phyloP scores from a whole-genome alignment of 2,797 vertebrate genomes.

The Gambusia yucatana region DNA sequence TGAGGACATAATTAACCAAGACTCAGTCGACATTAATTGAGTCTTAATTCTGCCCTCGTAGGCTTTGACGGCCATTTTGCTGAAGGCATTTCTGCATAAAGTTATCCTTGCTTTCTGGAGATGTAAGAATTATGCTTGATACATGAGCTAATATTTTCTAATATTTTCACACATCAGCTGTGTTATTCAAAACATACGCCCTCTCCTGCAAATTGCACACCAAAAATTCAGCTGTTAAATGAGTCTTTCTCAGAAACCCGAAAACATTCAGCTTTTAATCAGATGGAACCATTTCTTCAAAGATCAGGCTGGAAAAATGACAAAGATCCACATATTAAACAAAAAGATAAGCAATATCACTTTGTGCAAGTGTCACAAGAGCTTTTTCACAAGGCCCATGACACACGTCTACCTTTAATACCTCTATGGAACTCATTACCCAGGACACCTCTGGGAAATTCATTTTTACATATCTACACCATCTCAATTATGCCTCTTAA shows the following conservation, averaged over 20 bases:
- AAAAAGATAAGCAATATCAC: slow-evolving; percentile 39
- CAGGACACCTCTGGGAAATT: slow-evolving; percentile 77
- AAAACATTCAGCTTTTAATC: not conserved
- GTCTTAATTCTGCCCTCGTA: slow-evolving; percentile 43
- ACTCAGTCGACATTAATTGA: slow-evolving; percentile 65
- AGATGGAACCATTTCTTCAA: slow-evolving; percentile 2
- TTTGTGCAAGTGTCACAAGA: slow-evolving; percentile 24
- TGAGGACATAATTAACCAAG: slow-evolving; percentile 71
- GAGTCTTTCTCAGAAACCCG: not conserved
- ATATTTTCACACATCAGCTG: slow-evolving; percentile 32
- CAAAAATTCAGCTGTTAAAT: not conserved
- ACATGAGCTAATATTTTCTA: slow-evolving; percentile 19
- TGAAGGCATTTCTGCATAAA: slow-evolving; percentile 37
- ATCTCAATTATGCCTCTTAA: slow-evolving; percentile 83
- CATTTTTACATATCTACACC: slow-evolving; percentile 77
- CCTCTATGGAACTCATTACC: slow-evolving; percentile 76
- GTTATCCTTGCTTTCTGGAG: slow-evolving; percentile 20
- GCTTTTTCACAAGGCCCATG: slow-evolving; percentile 25
- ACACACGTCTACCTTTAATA: slow-evolving; percentile 68
- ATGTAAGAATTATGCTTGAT: slow-evolving; percentile 21
- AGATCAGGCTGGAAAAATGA: slow-evolving; percentile 30
- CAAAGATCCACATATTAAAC: slow-evolving; percentile 33
- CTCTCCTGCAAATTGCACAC: slow-evolving; percentile 47
- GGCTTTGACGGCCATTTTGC: slow-evolving; percentile 46
- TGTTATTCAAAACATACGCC: slow-evolving; percentile 32